Evolutionary conservation across 2,888 invertebrate species (phyloP).

Genomic region (Platycheirus albimanus): DNA sequence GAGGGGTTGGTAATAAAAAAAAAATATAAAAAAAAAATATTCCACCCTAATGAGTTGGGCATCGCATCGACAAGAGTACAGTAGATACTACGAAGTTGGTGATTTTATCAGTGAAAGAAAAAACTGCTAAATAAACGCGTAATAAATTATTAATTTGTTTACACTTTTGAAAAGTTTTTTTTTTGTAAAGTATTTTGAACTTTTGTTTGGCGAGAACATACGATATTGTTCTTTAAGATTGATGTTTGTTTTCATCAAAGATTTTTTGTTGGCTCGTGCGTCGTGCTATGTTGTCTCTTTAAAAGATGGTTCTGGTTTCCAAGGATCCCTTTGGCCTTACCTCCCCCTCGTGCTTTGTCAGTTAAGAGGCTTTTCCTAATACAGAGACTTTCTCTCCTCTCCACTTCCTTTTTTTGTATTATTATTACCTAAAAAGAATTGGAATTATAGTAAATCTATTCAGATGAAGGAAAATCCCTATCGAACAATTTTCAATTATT

Average conservation of each 20-base stretch:
- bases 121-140: constrained; percentile 22
- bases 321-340: background rate
- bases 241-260: too few species aligned
- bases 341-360: background rate
- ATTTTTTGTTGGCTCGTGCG: background rate
- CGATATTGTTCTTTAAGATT: too few species aligned
- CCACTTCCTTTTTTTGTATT: background rate
- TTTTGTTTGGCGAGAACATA: too few species aligned
- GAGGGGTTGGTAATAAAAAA: constrained; percentile 1
- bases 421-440: constrained; percentile 22
- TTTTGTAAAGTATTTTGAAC: too few species aligned
- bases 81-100: constrained; percentile 2
- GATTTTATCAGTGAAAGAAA: constrained; percentile 18
- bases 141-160: constrained; percentile 39
- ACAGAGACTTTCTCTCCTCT: background rate
- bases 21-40: background rate
- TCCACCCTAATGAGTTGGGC: constrained; percentile 37
- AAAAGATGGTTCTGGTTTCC: background rate
- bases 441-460: constrained; percentile 47
- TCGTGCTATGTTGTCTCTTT: background rate
- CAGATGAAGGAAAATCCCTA: constrained; percentile 32
- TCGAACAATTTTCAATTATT: constrained; percentile 64
- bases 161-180: background rate
- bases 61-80: too few species aligned
- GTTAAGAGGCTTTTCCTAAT: constrained; percentile 21